Evolutionary conservation across 2,888 invertebrate species (phyloP).

Genomic region (Drosophila niveifrons): DNA sequence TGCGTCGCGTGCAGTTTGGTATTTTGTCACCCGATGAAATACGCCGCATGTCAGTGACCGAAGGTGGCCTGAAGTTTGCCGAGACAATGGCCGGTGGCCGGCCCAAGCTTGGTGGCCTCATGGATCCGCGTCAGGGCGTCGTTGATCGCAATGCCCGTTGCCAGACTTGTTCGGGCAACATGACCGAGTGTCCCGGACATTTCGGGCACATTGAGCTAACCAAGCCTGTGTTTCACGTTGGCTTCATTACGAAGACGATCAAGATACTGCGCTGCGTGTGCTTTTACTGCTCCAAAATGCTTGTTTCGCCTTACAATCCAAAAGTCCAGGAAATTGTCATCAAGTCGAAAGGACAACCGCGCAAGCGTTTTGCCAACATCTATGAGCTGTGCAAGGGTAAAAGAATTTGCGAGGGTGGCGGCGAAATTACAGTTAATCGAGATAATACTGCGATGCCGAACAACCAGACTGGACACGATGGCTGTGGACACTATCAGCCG

Average conservation of each 20-base stretch:
- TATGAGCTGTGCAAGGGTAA: conserved; percentile 99
- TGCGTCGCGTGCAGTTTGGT: conserved; percentile 99
- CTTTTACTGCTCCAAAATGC: conserved; percentile 98
- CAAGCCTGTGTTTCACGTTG: conserved; percentile 99
- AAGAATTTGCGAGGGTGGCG: conserved; percentile 99
- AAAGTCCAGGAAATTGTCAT: conserved; percentile 89
- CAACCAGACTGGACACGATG: conserved; percentile 92
- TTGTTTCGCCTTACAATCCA: conserved; percentile 95
- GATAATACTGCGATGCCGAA: conserved; percentile 88
- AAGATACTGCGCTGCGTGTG: conserved; percentile 99
- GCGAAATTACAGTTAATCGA: conserved; percentile 97
- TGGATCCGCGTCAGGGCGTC: conserved; percentile 99
- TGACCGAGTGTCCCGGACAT: conserved; percentile 99
- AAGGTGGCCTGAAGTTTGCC: conserved; percentile 97
- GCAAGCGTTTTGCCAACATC: conserved; percentile 96
- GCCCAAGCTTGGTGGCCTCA: conserved; percentile 98
- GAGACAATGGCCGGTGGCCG: conserved; percentile 99
- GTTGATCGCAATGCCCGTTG: conserved; percentile 97
- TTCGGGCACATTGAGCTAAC: conserved; percentile 99
- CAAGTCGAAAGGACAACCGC: conserved; percentile 98
- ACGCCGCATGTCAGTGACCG: conserved; percentile 98
- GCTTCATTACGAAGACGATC: conserved; percentile 98
- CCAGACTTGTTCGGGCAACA: conserved; percentile 98
- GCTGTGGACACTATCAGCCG: conserved; percentile 99
- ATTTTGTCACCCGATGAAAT: conserved; percentile 99